Conservation (phyloP, 2,797 vertebrate species). For the Labeo calbasu region DNA sequence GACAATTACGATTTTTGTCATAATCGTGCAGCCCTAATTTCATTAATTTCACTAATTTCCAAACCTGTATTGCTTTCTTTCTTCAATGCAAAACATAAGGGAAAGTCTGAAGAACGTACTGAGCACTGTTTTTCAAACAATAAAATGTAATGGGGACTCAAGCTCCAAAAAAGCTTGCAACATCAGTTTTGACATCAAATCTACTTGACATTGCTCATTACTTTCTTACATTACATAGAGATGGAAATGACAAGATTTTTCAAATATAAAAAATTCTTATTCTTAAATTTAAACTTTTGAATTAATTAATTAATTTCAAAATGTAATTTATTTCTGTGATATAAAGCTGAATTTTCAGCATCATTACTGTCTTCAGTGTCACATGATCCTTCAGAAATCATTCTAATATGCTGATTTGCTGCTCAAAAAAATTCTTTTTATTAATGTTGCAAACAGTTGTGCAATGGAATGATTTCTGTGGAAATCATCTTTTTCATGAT, state of each 20-base stretch:
- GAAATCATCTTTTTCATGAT: background rate
- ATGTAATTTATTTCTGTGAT: no score
- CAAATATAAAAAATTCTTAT: background rate
- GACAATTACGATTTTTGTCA: no score
- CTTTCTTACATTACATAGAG: no score
- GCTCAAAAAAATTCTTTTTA: background rate
- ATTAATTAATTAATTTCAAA: background rate
- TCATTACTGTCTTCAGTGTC: no score
- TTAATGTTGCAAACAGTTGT: background rate
- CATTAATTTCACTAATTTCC: background rate
- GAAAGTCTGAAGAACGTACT: background rate
- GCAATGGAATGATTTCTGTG: background rate
- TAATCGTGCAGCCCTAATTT: no score
- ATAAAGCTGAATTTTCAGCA: no score
- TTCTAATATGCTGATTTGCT: background rate
- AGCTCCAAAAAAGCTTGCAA: background rate
- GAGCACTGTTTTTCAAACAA: background rate
- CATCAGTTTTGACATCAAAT: background rate
- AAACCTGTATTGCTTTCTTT: background rate
- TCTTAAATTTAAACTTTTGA: background rate
- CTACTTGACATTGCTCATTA: background rate
- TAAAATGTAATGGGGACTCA: background rate
- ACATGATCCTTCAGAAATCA: background rate
- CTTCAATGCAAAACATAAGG: background rate
- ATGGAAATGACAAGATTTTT: no score